Evolutionary conservation across 1,140 invertebrate species (phyloP).

Genomic region (Drosophila repletoides): DNA sequence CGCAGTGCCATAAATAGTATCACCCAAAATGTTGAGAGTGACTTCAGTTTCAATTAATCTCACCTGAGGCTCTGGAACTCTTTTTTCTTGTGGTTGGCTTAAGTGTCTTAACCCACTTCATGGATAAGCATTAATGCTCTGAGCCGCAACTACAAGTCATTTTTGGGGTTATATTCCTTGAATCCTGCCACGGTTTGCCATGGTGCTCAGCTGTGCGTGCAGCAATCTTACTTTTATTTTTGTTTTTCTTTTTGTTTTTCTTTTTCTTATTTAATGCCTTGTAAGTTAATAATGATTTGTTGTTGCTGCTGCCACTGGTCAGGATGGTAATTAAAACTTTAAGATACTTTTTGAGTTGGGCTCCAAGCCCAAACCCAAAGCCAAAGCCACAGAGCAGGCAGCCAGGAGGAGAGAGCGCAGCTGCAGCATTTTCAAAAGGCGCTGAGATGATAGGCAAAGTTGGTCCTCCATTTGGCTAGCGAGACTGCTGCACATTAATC

Average conservation of each 20-base stretch:
- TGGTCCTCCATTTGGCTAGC: slow-evolving; percentile 22
- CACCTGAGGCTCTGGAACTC: slow-evolving; percentile 22
- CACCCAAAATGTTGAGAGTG: background rate
- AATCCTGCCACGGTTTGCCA: slow-evolving; percentile 1
- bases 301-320: slow-evolving; percentile 53
- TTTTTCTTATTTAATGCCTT: slow-evolving; percentile 44
- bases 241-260: slow-evolving; percentile 8
- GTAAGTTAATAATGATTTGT: slow-evolving; percentile 76
- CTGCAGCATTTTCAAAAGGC: slow-evolving; percentile 34
- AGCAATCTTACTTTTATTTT: background rate
- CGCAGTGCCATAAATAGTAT: background rate
- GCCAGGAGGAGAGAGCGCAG: slow-evolving; percentile 15
- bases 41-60: slow-evolving; percentile 19
- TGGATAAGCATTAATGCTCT: slow-evolving; percentile 20
- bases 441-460: slow-evolving; percentile 61
- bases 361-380: slow-evolving; percentile 6
- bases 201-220: slow-evolving; percentile 48
- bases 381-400: slow-evolving; percentile 28
- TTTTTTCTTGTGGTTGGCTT: background rate
- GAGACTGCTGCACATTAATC: slow-evolving; percentile 58
- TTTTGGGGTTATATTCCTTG: slow-evolving; percentile 24
- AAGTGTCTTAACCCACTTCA: slow-evolving; percentile 24
- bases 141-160: slow-evolving; percentile 24
- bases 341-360: slow-evolving; percentile 72
- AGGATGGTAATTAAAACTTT: slow-evolving; percentile 77